phyloP scores from a whole-genome alignment of 1,140 invertebrate species.

The Pectinophora gossypiella region DNA sequence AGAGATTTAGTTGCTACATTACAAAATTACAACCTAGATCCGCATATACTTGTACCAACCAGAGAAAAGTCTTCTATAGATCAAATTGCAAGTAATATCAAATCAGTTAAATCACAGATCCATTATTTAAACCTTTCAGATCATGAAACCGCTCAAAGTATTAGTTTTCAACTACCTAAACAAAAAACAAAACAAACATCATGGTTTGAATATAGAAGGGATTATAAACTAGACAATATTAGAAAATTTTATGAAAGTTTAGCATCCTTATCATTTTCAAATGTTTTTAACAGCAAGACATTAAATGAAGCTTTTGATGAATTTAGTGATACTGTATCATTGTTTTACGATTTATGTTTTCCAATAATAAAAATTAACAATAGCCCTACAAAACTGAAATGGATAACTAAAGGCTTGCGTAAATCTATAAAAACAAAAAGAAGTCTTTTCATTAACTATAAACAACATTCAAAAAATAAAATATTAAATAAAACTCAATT shows the following conservation, averaged over 20 bases:
- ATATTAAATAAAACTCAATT: neutral
- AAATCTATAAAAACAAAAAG: conserved; percentile 1
- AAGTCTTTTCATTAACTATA: conserved; percentile 1
- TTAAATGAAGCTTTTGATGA: conserved; percentile 9
- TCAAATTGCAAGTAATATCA: conserved; percentile 20
- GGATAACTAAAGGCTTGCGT: conserved; percentile 8
- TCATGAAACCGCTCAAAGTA: conserved; percentile 19
- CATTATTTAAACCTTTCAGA: conserved; percentile 16
- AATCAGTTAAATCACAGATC: conserved; percentile 4
- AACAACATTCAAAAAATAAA: neutral
- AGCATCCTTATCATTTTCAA: conserved; percentile 6
- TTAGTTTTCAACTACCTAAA: conserved; percentile 2
- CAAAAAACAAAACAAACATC: neutral
- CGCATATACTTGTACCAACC: conserved; percentile 14
- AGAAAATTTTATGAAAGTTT: conserved; percentile 11
- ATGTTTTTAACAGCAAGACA: neutral
- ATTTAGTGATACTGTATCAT: conserved; percentile 13
- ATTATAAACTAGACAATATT: conserved; percentile 13
- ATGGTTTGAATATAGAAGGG: conserved; percentile 14
- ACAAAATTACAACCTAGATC: conserved; percentile 13
- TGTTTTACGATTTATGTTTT: conserved; percentile 8
- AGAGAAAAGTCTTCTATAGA: conserved; percentile 18
- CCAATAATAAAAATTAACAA: conserved; percentile 6
- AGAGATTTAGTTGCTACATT: conserved; percentile 12
- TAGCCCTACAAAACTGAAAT: neutral